phyloP scores from a whole-genome alignment of 2,888 invertebrate genomes.

The Coronaproctus castanopsis region DNA sequence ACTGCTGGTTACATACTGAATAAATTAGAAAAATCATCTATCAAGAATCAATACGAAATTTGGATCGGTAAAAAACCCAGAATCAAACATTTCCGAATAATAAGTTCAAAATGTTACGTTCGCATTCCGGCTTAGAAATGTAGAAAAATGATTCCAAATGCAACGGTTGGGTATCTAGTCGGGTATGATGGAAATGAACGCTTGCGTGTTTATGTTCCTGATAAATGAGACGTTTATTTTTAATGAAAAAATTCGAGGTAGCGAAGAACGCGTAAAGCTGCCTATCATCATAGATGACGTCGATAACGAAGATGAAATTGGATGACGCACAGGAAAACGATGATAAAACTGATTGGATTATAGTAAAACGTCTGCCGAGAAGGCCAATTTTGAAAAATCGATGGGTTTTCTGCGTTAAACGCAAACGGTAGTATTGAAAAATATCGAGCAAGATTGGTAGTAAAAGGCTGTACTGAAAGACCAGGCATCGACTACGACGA shows the following conservation, averaged over 20 bases:
- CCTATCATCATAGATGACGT: not conserved
- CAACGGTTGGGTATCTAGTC: conserved; percentile 7
- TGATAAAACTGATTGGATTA: conserved; percentile 23
- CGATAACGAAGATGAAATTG: not conserved
- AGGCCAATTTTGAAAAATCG: conserved; percentile 11
- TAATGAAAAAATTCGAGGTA: conserved; percentile 16
- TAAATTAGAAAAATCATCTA: conserved; percentile 13
- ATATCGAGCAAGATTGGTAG: conserved; percentile 22
- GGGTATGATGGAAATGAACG: conserved; percentile 19
- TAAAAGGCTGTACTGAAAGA: conserved; percentile 20
- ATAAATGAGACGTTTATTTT: conserved; percentile 15
- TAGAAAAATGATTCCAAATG: conserved; percentile 7
- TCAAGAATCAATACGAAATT: conserved; percentile 22
- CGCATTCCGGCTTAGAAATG: conserved; percentile 5
- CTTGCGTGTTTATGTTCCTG: conserved; percentile 19
- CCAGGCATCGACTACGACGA: conserved; percentile 22
- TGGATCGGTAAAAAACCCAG: conserved; percentile 18
- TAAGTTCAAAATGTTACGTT: conserved; percentile 1
- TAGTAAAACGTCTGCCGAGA: conserved; percentile 20
- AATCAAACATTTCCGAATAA: conserved; percentile 5
- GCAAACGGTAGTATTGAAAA: conserved; percentile 20
- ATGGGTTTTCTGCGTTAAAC: conserved; percentile 22
- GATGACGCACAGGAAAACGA: too few species aligned
- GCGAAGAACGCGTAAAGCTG: not conserved
- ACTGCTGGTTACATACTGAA: conserved; percentile 14